Evolutionary conservation across 2,113 vertebrate genomes (phyloP), one percentile per base, ranked within the genome.

Genomic region (Calcarius ornatus): DNA sequence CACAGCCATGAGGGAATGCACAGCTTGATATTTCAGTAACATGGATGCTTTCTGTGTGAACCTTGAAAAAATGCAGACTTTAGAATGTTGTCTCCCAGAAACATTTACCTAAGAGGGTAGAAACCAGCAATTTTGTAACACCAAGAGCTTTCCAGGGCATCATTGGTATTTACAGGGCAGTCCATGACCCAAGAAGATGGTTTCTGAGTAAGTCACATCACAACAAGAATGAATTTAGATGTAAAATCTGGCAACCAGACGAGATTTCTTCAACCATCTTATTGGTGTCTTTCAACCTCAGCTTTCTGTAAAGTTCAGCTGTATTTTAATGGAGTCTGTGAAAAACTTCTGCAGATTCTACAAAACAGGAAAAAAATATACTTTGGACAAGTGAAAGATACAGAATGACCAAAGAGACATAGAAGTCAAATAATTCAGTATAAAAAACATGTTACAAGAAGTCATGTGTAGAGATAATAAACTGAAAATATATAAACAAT

Each of bases 21-120:
- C 53, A 85, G 19, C 19, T 77, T 12, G 5, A 27, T 69, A 20
- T 53, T 88, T 82, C 33, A 86, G 20, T 22, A 73, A 31, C 15
- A 21, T 1, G 4, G 15, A 64, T 3, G 4, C 59, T 91, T 40
- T 33, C 27, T 76, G 3, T 4, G 14, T 12, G 14, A 86, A 38
- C 15, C 66, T 61, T 5, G 8, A 84, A 88, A 37, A 81, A 45
- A 33, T 30, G 7, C 18, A 30, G 24, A 37, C 21, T 15, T 33
- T 1, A 45, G 23, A 77, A 42, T 10, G 10, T 71, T 60, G 7
- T 31, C 5, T 21, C 31, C 61, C 5, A 14, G 24, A 48, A 35
- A 15, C 4, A 14, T 8, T 12, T 3, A 63, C 14, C 8, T 35
- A 11, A 72, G 6, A 37, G 3, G 1, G 24, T 20, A 27, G 15